Base-by-base conservation (phyloP, 2,113 vertebrate genomes). In the Tachysurus vachellii region DNA sequence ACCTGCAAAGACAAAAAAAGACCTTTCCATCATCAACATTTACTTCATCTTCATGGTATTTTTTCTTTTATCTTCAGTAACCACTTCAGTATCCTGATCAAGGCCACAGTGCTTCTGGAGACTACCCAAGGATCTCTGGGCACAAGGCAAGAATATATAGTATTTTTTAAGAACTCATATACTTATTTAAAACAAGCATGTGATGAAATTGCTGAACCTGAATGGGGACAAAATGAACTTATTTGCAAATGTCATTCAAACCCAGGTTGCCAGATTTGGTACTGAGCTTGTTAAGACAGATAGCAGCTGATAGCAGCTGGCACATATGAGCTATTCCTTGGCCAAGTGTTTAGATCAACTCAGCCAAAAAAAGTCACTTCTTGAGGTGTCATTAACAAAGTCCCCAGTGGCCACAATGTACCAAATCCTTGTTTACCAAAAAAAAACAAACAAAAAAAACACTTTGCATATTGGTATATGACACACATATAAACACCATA, bases 201-300 rank as follows among this genome's bases (percentile, higher is more conserved):
- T 53, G 28, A 23, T 26, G 36, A 23, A 71, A 23, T 44, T 8
- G 12, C 21, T 62, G 80, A 76, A 84, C 44, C 16, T 17, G 11
- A 64, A 19, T 36, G 59, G 76, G 82, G 57, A 82, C 59, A 88
- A 19, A 47, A 56, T 31, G 50, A 23, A 57, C 56, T 80, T 50
- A 81, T 50, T 50, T 12, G 82, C 79, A 91, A 91, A 85, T 88
- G 88, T 88, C 90, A 80, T 92, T 88, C 86, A 84, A 86, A 93
- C 88, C 90, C 83, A 70, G 61, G 82, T 59, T 75, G 90, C 89
- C 91, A 92, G 85, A 94, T 94, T 94, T 93, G 93, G 92, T 91
- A 85, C 88, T 94, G 93, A 94, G 93, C 93, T 92, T 77, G 87
- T 90, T 95, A 93, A 93, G 91, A 86, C 93, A 59, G 92, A 92